A percentile compares a stretch with the other conserved stretches of the same genome.
Conservation (phyloP, 2,797 vertebrate genomes). For the Malacoraja senta region DNA sequence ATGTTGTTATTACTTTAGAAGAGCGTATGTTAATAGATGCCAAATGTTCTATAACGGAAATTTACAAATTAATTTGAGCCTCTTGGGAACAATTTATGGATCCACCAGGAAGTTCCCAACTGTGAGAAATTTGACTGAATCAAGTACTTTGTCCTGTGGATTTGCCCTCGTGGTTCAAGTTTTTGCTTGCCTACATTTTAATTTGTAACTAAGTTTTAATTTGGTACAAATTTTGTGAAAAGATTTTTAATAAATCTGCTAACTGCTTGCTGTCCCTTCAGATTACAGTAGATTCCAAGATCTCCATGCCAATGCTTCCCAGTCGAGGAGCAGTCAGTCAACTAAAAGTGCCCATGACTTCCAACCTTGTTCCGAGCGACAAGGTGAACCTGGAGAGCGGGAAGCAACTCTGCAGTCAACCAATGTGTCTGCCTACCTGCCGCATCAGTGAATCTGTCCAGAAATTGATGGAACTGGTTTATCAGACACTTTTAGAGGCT, state of each 20-base stretch:
- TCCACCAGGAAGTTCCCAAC: neutral
- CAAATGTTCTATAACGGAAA: neutral
- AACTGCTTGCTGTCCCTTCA: constrained; percentile 46
- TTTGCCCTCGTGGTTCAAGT: neutral
- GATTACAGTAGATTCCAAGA: constrained; percentile 72
- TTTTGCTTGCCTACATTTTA: neutral
- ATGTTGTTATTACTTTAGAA: too few relatives aligned
- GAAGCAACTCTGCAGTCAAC: constrained; percentile 64
- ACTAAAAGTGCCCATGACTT: constrained; percentile 45
- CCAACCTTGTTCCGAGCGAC: neutral
- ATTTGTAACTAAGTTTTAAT: neutral
- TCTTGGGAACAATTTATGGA: neutral
- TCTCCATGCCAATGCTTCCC: constrained; percentile 67
- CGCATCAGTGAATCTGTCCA: constrained; percentile 84
- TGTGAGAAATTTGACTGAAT: neutral
- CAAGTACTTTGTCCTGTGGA: neutral
- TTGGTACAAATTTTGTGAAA: too few relatives aligned
- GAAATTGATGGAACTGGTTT: constrained; percentile 80
- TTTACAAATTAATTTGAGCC: neutral
- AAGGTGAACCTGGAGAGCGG: constrained; percentile 53
- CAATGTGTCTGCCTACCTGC: constrained; percentile 74
- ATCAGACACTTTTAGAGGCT: constrained; percentile 78
- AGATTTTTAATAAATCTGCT: neutral
- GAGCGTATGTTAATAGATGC: neutral
- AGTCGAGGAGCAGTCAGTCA: constrained; percentile 50